phyloP scores from a whole-genome alignment of 2,888 invertebrate species.

The Listrodromus nycthemerus region DNA sequence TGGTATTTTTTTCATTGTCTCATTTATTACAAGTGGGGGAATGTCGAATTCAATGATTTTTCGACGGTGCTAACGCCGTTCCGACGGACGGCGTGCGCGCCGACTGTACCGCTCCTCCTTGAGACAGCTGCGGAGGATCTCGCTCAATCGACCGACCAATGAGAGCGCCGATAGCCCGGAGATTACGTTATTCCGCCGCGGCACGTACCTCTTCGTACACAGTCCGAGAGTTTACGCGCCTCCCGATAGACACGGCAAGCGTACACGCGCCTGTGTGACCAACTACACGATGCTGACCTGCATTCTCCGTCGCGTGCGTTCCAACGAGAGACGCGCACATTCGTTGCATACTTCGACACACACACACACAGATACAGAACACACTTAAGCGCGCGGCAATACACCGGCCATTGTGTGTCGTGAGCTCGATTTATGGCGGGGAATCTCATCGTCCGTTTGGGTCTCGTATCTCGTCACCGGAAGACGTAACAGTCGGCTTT shows the following conservation, averaged over 20 bases:
- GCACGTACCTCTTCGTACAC: slow-evolving; percentile 32
- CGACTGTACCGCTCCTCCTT: slow-evolving; percentile 52
- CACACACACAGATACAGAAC: neutral
- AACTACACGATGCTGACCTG: slow-evolving; percentile 47
- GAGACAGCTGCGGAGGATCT: slow-evolving; percentile 61
- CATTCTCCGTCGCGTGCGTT: slow-evolving; percentile 45
- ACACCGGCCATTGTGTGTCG: neutral
- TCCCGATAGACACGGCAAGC: slow-evolving; percentile 11
- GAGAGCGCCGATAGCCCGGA: slow-evolving; percentile 35
- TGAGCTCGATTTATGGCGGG: slow-evolving; percentile 11
- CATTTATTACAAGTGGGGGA: too few species aligned
- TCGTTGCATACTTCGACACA: slow-evolving; percentile 5
- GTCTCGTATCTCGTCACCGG: slow-evolving; percentile 36
- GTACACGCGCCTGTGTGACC: slow-evolving; percentile 13
- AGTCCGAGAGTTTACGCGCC: slow-evolving; percentile 57
- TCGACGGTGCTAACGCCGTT: neutral
- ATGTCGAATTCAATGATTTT: neutral
- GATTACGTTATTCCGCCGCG: slow-evolving; percentile 54
- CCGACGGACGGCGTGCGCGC: neutral
- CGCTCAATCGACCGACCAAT: slow-evolving; percentile 77
- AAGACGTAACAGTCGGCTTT: slow-evolving; percentile 32
- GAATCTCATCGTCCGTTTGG: slow-evolving; percentile 22
- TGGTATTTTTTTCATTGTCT: neutral
- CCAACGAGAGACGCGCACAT: slow-evolving; percentile 13
- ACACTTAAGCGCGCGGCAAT: neutral